Percentiles rank a stretch among this genome's conserved stretches.
These are phyloP conservation scores for Nemotelus pantherinus DNA, from an alignment of 2,888 invertebrate species.

Conservation along the genomic window DNA sequence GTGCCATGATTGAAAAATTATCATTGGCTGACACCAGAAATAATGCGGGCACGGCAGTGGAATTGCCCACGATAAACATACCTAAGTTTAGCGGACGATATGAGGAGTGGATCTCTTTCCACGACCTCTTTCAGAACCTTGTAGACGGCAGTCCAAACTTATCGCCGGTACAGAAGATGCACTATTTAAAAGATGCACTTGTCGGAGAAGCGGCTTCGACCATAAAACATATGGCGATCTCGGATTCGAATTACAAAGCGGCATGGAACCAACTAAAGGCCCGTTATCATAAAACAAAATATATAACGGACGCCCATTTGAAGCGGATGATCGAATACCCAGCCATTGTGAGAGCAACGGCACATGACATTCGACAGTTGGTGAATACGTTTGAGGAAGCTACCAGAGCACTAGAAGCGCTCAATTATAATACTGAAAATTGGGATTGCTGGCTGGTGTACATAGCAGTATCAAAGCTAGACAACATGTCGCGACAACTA, in stretches of 20 bases:
- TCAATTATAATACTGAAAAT: no score
- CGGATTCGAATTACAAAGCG: slow-evolving; percentile 1
- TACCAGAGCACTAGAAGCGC: neutral
- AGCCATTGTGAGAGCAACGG: neutral
- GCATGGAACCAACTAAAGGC: neutral
- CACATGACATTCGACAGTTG: slow-evolving; percentile 4
- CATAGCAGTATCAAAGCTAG: no score
- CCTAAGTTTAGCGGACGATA: no score
- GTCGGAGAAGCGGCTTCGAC: slow-evolving; percentile 17
- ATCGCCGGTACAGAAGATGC: neutral
- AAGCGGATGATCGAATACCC: slow-evolving; percentile 19
- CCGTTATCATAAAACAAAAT: neutral
- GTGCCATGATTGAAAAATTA: no score
- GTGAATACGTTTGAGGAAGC: slow-evolving; percentile 2
- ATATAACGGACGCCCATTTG: neutral
- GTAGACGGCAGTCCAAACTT: neutral
- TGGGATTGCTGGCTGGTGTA: no score
- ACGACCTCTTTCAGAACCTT: no score
- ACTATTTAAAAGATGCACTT: neutral
- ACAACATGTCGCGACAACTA: no score
- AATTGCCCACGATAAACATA: no score
- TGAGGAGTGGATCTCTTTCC: no score
- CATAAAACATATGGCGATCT: slow-evolving; percentile 16
- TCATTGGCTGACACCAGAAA: no score
- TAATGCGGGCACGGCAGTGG: no score